Base-by-base conservation (phyloP, 92 coral and sea anemone species). In the Palythoa grandiflora region DNA sequence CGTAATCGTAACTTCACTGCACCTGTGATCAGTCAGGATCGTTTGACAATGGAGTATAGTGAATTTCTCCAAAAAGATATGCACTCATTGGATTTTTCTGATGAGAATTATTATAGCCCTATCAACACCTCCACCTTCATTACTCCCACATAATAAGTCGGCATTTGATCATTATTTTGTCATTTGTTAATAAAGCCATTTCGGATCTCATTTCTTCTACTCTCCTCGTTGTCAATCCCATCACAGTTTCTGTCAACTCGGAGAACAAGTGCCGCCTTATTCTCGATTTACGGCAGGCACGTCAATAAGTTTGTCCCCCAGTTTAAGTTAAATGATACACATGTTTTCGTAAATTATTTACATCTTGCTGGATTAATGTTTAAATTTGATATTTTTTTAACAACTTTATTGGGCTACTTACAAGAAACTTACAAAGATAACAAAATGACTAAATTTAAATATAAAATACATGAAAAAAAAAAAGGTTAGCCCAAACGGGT, bases 91-190 rank as follows among this genome's bases (percentile, higher is more conserved):
- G 71, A 65, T 3, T 16, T 16, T 19, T 65, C 36, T 5, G 5
- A 70, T 70, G 75, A 70, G 75, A 50, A 70, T 12, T 71, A 71
- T 72, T 37, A 50, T 65, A 84, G 72, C 35, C 88, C 88, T 28
- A 55, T 4, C 55, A 2, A 40, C 1, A 28, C 88, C 88, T 37
- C 61, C 88, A 11, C 9, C 78, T 47, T 68, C 52, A 51, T 11
- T 71, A 10, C 47, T 70, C 75, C 75, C 75, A 0, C 36, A 70
- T 19, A 65, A 65, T 20, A 65, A 65, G 71, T 65, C 71, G 21
- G 71, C 28, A 19, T 7, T 65, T 65, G 71, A 19, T 65, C 71
- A 65, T 10, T 65, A 28, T 28, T 28, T 28, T 35, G 71, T 65
- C 71, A 4, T n/a, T 65, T 19, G 71, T 65, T 16, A 65, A 65